Percentiles rank a stretch among this genome's conserved stretches.
phyloP scores from a whole-genome alignment of 2,113 vertebrate species.

The Pagrus major region DNA sequence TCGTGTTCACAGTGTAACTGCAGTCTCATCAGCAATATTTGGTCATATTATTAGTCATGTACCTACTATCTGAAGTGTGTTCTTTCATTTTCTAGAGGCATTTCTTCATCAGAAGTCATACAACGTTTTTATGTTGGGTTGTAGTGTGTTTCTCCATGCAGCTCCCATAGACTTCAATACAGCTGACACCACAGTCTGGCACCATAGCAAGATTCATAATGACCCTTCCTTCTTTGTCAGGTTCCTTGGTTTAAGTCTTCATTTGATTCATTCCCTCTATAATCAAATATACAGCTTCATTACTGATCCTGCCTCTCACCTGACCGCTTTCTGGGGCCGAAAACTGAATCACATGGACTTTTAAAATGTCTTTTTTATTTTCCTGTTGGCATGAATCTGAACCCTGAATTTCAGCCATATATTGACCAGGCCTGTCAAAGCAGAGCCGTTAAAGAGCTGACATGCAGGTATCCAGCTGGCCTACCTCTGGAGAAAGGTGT shows the following conservation, averaged over 20 bases:
- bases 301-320: neutral
- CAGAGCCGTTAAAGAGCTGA: slow-evolving; percentile 69
- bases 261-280: neutral
- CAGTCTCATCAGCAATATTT: too few species aligned
- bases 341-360: slow-evolving; percentile 30
- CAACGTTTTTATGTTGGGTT: too few species aligned
- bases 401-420: slow-evolving; percentile 43
- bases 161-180: too few species aligned
- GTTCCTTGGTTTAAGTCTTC: neutral
- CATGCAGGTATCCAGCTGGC: slow-evolving; percentile 83
- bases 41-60: too few species aligned
- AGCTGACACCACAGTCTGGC: too few species aligned
- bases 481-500: slow-evolving; percentile 82
- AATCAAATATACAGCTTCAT: neutral
- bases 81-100: too few species aligned
- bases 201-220: too few species aligned
- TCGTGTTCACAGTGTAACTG: too few species aligned
- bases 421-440: slow-evolving; percentile 68
- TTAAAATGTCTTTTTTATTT: slow-evolving; percentile 33
- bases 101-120: too few species aligned
- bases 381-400: slow-evolving; percentile 7
- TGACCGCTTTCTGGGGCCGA: slow-evolving; percentile 17
- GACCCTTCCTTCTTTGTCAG: too few species aligned
- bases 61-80: too few species aligned
- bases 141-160: too few species aligned